These are phyloP conservation scores for Chironomus riparius DNA, from an alignment of 2,888 invertebrate genomes.

Conservation along the genomic window DNA sequence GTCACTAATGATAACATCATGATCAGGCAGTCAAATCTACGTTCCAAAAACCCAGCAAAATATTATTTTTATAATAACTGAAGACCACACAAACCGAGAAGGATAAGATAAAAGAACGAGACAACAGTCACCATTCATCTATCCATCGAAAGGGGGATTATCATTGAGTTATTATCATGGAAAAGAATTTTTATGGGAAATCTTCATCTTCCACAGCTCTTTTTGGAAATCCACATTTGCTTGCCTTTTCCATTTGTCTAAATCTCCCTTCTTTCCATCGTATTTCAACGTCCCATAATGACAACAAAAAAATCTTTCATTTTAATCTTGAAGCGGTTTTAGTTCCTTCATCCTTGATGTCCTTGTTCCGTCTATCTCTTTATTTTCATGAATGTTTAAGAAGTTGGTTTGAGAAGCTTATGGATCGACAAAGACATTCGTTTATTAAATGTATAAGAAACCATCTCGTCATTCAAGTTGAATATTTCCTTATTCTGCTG, in stretches of 20 bases:
- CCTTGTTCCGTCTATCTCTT: no score
- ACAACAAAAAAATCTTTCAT: constrained; percentile 19
- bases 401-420: background rate
- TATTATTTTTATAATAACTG: no score
- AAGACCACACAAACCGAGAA: no score
- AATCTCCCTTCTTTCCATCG: background rate
- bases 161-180: constrained; percentile 8
- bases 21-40: no score
- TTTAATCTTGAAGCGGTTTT: background rate
- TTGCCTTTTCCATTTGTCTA: background rate
- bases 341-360: background rate
- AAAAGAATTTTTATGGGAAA: background rate
- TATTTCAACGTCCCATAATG: background rate
- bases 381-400: no score
- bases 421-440: background rate
- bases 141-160: constrained; percentile 23
- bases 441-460: background rate
- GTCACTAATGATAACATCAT: no score
- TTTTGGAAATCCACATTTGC: background rate
- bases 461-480: background rate
- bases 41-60: no score
- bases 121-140: background rate
- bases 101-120: background rate
- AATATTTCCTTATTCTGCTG: background rate
- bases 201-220: background rate